Evolutionary conservation across 1,140 invertebrate genomes (phyloP).

Genomic region (Portunus trituberculatus): DNA sequence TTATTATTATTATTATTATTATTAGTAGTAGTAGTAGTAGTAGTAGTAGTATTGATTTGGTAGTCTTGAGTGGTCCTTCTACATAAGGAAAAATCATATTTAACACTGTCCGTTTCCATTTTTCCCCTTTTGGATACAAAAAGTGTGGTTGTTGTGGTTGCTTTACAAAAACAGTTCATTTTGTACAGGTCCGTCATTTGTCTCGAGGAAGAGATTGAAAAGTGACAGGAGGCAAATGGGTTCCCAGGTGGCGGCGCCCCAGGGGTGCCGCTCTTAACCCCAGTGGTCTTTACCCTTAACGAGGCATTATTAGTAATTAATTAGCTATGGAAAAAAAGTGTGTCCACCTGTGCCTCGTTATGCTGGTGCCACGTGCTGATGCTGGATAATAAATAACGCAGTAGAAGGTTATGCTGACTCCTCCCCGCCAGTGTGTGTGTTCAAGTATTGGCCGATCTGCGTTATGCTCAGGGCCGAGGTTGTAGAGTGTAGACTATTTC

Average conservation of each 20-base stretch:
- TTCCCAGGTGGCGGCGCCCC: not conserved
- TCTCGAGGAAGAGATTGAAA: not conserved
- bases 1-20: too few relatives aligned
- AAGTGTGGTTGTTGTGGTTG: too few relatives aligned
- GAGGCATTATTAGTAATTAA: not conserved
- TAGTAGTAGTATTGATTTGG: slow-evolving; percentile 38
- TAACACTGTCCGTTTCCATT: not conserved
- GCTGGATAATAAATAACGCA: not conserved
- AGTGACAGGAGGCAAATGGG: not conserved
- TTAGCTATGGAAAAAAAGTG: not conserved
- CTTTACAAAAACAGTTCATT: too few relatives aligned
- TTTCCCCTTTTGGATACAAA: not conserved
- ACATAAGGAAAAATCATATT: not conserved
- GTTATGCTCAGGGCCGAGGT: too few relatives aligned
- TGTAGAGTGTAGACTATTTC: not conserved
- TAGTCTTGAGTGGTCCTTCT: not conserved
- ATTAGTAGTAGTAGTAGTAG: too few relatives aligned
- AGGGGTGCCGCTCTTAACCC: not conserved
- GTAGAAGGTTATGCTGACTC: too few relatives aligned
- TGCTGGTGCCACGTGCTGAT: not conserved
- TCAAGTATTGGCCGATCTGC: too few relatives aligned
- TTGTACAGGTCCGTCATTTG: too few relatives aligned
- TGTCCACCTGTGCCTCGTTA: not conserved
- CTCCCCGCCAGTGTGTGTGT: too few relatives aligned
- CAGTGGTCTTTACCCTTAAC: not conserved